Base-by-base conservation (phyloP, 1,140 invertebrate species). In the Psilanteris sp. region DNA sequence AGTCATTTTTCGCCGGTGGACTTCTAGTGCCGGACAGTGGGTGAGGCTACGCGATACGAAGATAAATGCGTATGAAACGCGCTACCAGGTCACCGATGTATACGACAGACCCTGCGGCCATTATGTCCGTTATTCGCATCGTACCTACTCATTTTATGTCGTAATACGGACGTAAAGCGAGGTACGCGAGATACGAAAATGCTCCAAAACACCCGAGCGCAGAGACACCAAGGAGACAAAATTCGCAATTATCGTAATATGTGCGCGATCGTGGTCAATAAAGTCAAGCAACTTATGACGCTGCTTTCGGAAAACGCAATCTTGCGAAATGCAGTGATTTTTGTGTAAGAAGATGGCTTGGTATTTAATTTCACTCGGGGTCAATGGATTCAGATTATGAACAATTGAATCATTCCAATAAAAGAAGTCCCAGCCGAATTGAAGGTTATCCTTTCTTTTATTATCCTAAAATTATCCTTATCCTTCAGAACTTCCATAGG, bases 11-110 rank as follows among this genome's bases (percentile, higher is more conserved):
- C 66, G 64, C 59, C 22, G 36, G 37, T 55, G 29, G 62, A 76
- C 57, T 68, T 70, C 70, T 73, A 73, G 57, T 66, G 57, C 52
- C 37, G 59, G 74, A 72, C 74, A 72, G 74, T 72, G 67, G 74
- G 74, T 77, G 74, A 77, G 67, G 74, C 74, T 46, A 62, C 61
- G 67, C 74, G 74, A 77, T 67, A 77, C 74, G 61, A 77, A 77
- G 74, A 77, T 77, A 72, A 77, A 77, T 72, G 74, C 74, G 74
- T 77, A 77, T 77, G 74, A 72, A 72, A 72, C 61, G 66, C 73
- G 74, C 74, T 77, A 77, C 67, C 74, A 72, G 68, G 68, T 77
- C 68, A 72, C 74, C 67, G 62, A 77, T 61, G 67, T 72, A 64
- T 66, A 72, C 67, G 67, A 77, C 67, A 77, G 67, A 77, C 54